Percentiles rank a stretch among this genome's conserved stretches.
Evolutionary conservation across 1,140 invertebrate species (phyloP).

Genomic region (Aphis craccivora): DNA sequence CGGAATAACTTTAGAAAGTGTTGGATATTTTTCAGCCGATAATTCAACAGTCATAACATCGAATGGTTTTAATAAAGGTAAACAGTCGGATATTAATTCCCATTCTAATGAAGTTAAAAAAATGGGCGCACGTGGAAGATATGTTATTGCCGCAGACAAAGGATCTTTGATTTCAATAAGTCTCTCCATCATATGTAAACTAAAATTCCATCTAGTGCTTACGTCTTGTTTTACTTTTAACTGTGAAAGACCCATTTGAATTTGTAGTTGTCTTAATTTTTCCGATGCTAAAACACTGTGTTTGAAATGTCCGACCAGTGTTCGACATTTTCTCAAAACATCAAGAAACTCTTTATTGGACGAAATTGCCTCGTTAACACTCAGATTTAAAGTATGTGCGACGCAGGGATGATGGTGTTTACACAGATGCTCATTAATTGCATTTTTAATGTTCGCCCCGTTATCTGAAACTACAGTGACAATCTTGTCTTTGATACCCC

Average conservation of each 20-base stretch:
- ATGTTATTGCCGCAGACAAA: background rate
- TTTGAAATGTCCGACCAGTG: background rate
- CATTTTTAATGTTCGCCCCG: constrained; percentile 4
- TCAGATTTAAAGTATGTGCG: background rate
- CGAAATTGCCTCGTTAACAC: constrained; percentile 1
- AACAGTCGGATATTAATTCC: constrained; percentile 21
- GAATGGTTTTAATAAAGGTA: constrained; percentile 25
- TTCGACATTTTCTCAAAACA: background rate
- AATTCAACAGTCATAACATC: constrained; percentile 31
- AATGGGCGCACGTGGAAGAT: background rate
- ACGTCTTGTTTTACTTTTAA: background rate
- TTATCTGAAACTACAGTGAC: background rate
- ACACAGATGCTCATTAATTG: background rate
- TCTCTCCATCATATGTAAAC: background rate
- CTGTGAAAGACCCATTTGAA: background rate
- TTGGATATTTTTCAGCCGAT: constrained; percentile 30
- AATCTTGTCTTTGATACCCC: background rate
- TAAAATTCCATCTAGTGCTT: background rate
- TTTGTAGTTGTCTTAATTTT: background rate
- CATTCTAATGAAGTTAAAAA: constrained; percentile 9
- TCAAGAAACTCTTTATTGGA: constrained; percentile 8
- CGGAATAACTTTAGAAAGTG: too few relatives aligned
- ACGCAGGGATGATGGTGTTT: constrained; percentile 35
- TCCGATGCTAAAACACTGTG: background rate
- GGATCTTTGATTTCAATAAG: background rate